Conservation (phyloP, 1,140 invertebrate genomes). For the Charaxes varanes region DNA sequence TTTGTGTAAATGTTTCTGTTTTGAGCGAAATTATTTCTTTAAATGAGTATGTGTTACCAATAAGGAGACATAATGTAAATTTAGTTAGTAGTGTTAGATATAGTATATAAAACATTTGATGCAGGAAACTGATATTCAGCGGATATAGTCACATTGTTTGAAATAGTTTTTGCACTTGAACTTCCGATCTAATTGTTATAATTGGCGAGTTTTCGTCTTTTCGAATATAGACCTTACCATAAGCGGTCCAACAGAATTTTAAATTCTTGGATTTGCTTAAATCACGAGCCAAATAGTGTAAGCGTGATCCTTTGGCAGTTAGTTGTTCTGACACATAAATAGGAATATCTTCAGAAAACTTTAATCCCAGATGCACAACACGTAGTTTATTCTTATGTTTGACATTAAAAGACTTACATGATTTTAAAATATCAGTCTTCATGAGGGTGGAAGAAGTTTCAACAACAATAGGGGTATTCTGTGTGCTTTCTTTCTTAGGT, state of each 20-base stretch:
- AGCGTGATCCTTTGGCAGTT: conserved; percentile 3
- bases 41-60: too few relatives aligned
- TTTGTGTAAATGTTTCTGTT: too few relatives aligned
- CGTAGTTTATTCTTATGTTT: conserved; percentile 15
- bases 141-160: conserved; percentile 7
- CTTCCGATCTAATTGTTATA: background rate
- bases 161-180: conserved; percentile 1
- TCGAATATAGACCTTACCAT: conserved; percentile 7
- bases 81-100: too few relatives aligned
- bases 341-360: conserved; percentile 10
- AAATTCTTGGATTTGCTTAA: conserved; percentile 3
- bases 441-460: conserved; percentile 6
- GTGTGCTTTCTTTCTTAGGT: conserved; percentile 2
- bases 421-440: conserved; percentile 11
- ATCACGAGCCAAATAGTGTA: conserved; percentile 7
- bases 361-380: conserved; percentile 15
- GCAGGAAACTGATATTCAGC: too few relatives aligned
- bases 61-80: too few relatives aligned
- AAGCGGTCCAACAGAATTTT: conserved; percentile 8
- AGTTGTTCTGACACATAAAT: conserved; percentile 8
- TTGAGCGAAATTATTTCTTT: too few relatives aligned
- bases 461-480: conserved; percentile 9
- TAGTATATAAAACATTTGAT: too few relatives aligned
- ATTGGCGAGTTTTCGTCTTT: conserved; percentile 8
- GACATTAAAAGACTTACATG: conserved; percentile 15